Base-by-base conservation (phyloP, 1,140 invertebrate genomes). In the Calephelis nemesis region DNA sequence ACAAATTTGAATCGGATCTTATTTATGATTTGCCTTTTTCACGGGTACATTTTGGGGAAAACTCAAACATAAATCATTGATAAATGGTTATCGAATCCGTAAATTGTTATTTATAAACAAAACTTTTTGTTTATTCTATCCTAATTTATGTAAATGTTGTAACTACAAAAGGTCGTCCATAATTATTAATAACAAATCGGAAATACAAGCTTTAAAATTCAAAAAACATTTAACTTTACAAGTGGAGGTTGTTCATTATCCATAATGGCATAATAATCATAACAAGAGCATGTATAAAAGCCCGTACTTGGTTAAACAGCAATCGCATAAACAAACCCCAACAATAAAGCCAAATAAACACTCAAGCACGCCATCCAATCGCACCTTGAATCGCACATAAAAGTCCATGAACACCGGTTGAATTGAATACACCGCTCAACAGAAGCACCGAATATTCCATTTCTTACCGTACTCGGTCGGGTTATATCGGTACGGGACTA, bases 1-100 rank as follows among this genome's bases (percentile, higher is more conserved):
- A 92, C 91, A 92, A 92, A 92, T 92, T 92, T 92, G 92, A 92
- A 92, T 92, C 91, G 90, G 90, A 91, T 91, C 87, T 90, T 92
- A 90, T 91, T 92, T 92, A 92, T 90, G 87, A 90, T 92, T 90
- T 90, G 88, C 87, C 86, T 90, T 89, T 92, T 91, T 92, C 87
- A 90, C 87, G 85, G 87, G 80, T 88, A 90, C 83, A 84, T 88
- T 88, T 89, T 88, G 81, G 87, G 83, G 84, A 89, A 90, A 90
- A 88, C 75, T 88, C 77, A 74, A 85, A 84, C 79, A 90, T 90
- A 90, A 91, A 87, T 91, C 82, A 86, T 71, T 83, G 84, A 87
- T 88, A 90, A 89, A 87, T 84, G 78, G 77, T 81, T 80, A 81
- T 88, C 83, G 78, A 79, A 80, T 77, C 78, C 69, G 13, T 64